Evolutionary conservation across 2,797 vertebrate species (phyloP).

Genomic region (Pogoniulus pusillus): DNA sequence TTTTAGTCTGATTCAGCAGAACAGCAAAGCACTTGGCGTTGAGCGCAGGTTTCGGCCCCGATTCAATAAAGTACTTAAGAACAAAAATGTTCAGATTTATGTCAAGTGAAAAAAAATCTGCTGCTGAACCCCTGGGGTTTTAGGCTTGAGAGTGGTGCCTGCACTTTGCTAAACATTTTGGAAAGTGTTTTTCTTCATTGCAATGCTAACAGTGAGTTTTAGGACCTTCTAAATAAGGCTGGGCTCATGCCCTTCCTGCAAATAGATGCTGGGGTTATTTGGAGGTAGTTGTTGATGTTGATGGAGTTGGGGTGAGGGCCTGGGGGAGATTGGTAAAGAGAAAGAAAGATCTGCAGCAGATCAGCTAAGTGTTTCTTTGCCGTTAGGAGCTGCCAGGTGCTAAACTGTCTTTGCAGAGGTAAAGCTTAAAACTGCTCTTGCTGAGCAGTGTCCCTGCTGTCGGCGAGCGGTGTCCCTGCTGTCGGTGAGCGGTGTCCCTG

Average conservation of each 20-base stretch:
- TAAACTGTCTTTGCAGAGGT: not conserved
- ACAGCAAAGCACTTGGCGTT: not conserved
- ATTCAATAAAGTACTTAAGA: not conserved
- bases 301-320: not conserved
- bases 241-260: rapidly evolving
- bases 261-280: not conserved
- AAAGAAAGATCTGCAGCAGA: not conserved
- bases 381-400: not conserved
- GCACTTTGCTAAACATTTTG: not conserved
- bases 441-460: not conserved
- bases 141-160: not conserved
- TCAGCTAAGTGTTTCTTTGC: not conserved
- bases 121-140: rapidly evolving
- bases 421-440: not conserved
- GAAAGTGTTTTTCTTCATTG: not conserved
- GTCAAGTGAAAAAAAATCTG: not conserved
- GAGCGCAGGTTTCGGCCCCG: not conserved
- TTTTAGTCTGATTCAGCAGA: conserved; percentile 22
- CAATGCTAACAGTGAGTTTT: not conserved
- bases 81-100: not conserved
- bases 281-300: not conserved
- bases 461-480: too few species aligned
- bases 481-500: too few species aligned
- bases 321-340: not conserved
- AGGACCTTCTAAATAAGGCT: not conserved